Evolutionary conservation across 2,888 invertebrate genomes (phyloP).

Genomic region (Nipponacmea schrenckii): DNA sequence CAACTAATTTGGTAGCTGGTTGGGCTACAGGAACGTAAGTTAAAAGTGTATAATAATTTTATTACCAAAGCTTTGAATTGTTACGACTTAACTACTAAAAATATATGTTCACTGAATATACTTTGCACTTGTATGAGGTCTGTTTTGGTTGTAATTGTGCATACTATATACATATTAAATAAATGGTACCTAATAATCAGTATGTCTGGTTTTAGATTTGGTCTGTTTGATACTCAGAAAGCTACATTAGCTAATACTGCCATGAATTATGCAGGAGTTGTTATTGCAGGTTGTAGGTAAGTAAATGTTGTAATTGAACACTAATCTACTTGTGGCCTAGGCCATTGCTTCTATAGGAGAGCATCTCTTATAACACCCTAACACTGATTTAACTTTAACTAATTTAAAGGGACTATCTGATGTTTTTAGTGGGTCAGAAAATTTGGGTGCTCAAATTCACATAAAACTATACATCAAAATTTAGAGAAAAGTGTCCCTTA

Average conservation of each 20-base stretch:
- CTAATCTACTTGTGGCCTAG: too few relatives aligned
- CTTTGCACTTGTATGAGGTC: background rate
- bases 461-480: too few relatives aligned
- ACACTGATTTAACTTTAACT: background rate
- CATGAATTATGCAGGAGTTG: constrained; percentile 61
- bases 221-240: constrained; percentile 58
- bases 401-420: too few relatives aligned
- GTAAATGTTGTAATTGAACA: background rate
- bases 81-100: too few relatives aligned
- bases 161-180: too few relatives aligned
- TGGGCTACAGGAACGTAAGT: constrained; percentile 69
- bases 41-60: background rate
- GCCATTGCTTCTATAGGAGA: too few relatives aligned
- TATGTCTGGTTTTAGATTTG: constrained; percentile 59
- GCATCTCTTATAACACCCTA: too few relatives aligned
- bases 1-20: constrained; percentile 68
- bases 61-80: background rate
- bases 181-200: too few relatives aligned
- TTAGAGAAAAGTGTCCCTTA: too few relatives aligned
- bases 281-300: constrained; percentile 57
- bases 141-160: background rate
- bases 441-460: too few relatives aligned
- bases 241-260: constrained; percentile 48
- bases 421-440: too few relatives aligned
- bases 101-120: too few relatives aligned